Evolutionary conservation across 2,797 vertebrate genomes (phyloP).

Genomic region (Urophycis tenuis): DNA sequence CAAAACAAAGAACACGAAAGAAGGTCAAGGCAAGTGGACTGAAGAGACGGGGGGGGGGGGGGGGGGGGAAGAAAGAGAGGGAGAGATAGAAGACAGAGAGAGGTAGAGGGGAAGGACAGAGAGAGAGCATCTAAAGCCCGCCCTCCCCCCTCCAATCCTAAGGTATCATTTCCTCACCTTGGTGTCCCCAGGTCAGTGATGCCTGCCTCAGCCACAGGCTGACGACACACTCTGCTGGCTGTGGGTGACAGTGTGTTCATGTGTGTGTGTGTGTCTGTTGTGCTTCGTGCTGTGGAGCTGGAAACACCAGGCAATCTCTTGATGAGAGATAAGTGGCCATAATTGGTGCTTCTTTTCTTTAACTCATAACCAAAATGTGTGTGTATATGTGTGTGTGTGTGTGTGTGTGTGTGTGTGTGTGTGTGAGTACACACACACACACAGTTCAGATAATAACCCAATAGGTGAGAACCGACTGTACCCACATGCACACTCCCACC

Average conservation of each 20-base stretch:
- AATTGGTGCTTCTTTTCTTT: conserved; percentile 39
- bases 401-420: conserved; percentile 28
- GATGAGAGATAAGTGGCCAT: conserved; percentile 54
- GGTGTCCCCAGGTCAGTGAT: conserved; percentile 43
- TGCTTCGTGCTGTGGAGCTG: conserved; percentile 13
- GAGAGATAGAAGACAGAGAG: conserved; percentile 3
- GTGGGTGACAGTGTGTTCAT: neutral
- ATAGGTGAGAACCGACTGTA: neutral
- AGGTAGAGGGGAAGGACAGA: neutral
- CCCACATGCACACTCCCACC: conserved; percentile 5
- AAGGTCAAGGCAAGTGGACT: too few species aligned
- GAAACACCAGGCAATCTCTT: conserved; percentile 45
- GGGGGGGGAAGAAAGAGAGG: neutral
- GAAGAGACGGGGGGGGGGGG: neutral
- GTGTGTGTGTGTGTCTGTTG: neutral
- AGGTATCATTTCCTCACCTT: conserved; percentile 37
- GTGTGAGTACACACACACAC: conserved; percentile 31
- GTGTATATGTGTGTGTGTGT: conserved; percentile 39
- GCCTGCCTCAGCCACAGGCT: conserved; percentile 48
- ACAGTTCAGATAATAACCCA: neutral
- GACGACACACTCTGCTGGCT: conserved; percentile 33
- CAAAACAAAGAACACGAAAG: neutral
- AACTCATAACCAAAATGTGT: conserved; percentile 49
- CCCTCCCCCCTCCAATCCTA: conserved; percentile 40
- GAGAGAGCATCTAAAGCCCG: conserved; percentile 12